Evolutionary conservation across 2,797 vertebrate species (phyloP).

Genomic region (Gymnocypris eckloni): DNA sequence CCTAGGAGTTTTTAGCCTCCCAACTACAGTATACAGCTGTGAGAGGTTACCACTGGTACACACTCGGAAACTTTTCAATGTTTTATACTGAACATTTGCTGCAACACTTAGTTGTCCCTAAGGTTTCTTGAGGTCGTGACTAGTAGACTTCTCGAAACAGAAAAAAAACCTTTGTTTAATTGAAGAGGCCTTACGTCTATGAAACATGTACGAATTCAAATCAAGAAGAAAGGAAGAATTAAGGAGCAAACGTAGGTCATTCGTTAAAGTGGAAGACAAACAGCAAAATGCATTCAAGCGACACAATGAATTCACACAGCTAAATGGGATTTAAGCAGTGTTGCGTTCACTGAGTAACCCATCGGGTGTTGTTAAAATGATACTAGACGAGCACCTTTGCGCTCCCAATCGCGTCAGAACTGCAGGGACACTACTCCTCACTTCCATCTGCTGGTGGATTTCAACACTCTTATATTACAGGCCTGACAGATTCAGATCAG

Average conservation of each 20-base stretch:
- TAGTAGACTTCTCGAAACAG: background rate
- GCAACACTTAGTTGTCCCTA: background rate
- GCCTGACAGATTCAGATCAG: slow-evolving; percentile 37
- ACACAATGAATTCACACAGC: slow-evolving; percentile 31
- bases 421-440: slow-evolving; percentile 22
- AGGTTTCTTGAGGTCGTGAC: background rate
- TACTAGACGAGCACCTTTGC: slow-evolving; percentile 53
- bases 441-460: slow-evolving; percentile 54
- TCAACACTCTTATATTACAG: background rate
- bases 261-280: slow-evolving; percentile 4
- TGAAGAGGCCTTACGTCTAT: slow-evolving; percentile 4
- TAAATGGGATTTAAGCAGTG: slow-evolving; percentile 28
- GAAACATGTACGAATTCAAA: slow-evolving; percentile 16
- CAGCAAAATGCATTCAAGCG: slow-evolving; percentile 47
- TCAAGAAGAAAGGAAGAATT: slow-evolving; percentile 22
- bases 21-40: slow-evolving; percentile 1
- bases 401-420: slow-evolving; percentile 45
- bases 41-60: background rate
- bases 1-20: background rate
- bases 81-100: slow-evolving; percentile 34
- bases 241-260: background rate
- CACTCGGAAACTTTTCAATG: slow-evolving; percentile 19
- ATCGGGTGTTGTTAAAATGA: slow-evolving; percentile 53
- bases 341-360: slow-evolving; percentile 37
- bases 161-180: slow-evolving; percentile 4